A percentile compares a stretch with the other conserved stretches of the same genome.
These are phyloP conservation scores for Mungos mungo DNA, from an alignment of 2,113 vertebrate genomes.

Conservation along the genomic window DNA sequence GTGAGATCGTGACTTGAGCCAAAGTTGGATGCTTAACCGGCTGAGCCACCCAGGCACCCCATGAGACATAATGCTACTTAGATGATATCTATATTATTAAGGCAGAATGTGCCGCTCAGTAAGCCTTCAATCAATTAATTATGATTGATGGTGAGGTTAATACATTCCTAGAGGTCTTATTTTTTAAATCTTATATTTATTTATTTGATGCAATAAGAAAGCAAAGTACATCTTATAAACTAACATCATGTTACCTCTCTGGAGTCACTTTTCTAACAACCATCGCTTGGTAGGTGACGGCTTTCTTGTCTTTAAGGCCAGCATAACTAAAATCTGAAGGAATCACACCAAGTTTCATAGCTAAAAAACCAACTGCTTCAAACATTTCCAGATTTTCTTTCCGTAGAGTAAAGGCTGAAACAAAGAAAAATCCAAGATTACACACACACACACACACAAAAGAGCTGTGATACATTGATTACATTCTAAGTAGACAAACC, in stretches of 20 bases:
- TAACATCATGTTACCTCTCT: constrained; percentile 85
- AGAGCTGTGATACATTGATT: not conserved
- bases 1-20: no score
- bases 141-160: not conserved
- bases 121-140: not conserved
- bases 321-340: constrained; percentile 97
- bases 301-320: constrained; percentile 97
- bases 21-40: no score
- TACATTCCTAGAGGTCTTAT: not conserved
- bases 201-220: not conserved
- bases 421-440: constrained; percentile 58
- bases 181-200: not conserved
- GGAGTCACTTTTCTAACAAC: constrained; percentile 95
- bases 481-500: not conserved
- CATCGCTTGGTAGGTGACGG: constrained; percentile 94
- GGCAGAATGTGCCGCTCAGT: not conserved
- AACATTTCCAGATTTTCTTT: constrained; percentile 98
- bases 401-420: constrained; percentile 92
- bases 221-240: not conserved
- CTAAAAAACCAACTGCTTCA: constrained; percentile 93
- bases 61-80: not conserved
- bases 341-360: constrained; percentile 91
- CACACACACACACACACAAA: constrained; percentile 19
- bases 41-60: no score
- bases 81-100: not conserved